Base-by-base conservation (phyloP, 2,113 vertebrate genomes). In the Petroica traversi region DNA sequence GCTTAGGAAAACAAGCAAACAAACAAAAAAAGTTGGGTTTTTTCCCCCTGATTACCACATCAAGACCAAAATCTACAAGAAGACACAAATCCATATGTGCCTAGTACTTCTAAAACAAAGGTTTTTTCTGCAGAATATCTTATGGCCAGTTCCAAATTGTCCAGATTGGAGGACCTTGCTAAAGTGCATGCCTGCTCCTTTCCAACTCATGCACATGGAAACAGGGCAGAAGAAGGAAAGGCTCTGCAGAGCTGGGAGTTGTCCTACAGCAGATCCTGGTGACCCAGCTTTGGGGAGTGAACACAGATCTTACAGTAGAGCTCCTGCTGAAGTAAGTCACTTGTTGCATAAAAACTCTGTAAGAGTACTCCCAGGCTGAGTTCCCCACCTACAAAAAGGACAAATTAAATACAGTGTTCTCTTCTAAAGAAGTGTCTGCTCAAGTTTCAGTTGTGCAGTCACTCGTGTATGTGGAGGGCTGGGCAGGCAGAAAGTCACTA, bases 21-120 rank as follows among this genome's bases (percentile, higher is more conserved):
- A n/a, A 45, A n/a, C 7, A 14, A 61, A 33, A 13, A 22, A 41
- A 9, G 1, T 1, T 51, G 16, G 6, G 1, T 8, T 64, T 64
- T 40, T 48, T 5, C 1, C 1, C 5, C 12, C 28, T 1, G 58
- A 62, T 77, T 36, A 28, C 6, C 22, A 59, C 25, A 33, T 49
- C 14, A 73, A 55, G 63, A 71, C 9, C 13, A 34, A 83, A 62
- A 43, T 34, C 33, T 67, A 29, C 46, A 55, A 62, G 45, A 68
- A 68, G 24, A 66, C 23, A 41, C 5, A 43, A 77, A 12, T 54
- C 66, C 24, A 13, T 14, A 8, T 49, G n/a, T 51, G 7, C 33
- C 22, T 7, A 73, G 2, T 80, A n/a, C 22, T 81, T 54, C 51
- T 78, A 89, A 87, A 23, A 40, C 8, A 85, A 59, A 59, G 6